These are phyloP conservation scores for Thalassoma bifasciatum DNA, from an alignment of 2,113 vertebrate genomes.

Conservation along the genomic window DNA sequence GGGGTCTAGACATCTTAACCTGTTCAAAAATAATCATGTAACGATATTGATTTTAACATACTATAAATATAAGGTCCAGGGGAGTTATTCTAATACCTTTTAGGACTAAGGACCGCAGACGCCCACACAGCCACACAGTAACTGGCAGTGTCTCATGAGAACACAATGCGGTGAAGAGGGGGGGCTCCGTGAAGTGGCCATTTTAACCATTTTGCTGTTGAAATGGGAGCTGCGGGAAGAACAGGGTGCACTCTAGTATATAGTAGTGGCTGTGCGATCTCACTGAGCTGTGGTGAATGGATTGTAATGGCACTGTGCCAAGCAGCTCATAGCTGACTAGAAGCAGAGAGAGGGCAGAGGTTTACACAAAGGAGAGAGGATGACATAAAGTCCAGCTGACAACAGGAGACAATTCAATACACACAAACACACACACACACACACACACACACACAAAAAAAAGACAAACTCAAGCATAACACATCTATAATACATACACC, in stretches of 20 bases:
- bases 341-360: constrained; percentile 47
- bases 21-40: not conserved
- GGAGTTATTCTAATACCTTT: constrained; percentile 2
- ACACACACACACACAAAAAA: too few species aligned
- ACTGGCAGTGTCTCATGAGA: constrained; percentile 42
- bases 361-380: constrained; percentile 38
- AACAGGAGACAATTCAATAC: constrained; percentile 3
- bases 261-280: constrained; percentile 44
- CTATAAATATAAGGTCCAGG: not conserved
- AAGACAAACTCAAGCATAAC: not conserved
- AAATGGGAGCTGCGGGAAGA: constrained; percentile 51
- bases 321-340: constrained; percentile 56
- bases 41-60: not conserved
- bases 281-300: constrained; percentile 66
- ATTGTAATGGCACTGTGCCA: constrained; percentile 68
- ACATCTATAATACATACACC: not conserved
- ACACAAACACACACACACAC: not conserved
- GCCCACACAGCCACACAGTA: not conserved
- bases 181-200: constrained; percentile 52
- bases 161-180: constrained; percentile 24
- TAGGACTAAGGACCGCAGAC: not conserved
- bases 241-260: constrained; percentile 48
- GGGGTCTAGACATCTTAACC: not conserved
- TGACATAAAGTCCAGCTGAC: constrained; percentile 13
- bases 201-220: constrained; percentile 62